Base-by-base conservation (phyloP, 2,113 vertebrate genomes). In the Microtus oregoni region DNA sequence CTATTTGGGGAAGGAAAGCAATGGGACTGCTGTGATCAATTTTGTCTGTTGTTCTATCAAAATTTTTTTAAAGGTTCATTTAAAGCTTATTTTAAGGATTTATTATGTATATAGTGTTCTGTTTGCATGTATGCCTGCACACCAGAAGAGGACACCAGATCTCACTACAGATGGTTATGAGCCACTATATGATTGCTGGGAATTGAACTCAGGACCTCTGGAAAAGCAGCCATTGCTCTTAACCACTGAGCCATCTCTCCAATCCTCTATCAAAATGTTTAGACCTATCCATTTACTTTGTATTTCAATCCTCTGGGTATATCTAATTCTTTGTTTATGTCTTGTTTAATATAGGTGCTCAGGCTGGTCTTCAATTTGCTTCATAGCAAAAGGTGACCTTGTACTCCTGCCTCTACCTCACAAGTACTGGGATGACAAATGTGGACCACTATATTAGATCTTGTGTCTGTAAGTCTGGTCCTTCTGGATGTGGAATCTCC, bases 1-100 rank as follows among this genome's bases (percentile, higher is more conserved):
- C 50, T 81, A 65, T 93, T 95, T 94, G 30, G 17, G 26, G 82
- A 81, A 91, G 20, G 38, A 76, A 81, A 90, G 15, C 26, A 38
- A 76, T 77, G 47, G 5, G 32, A 70, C 83, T 24, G 70, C 11
- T 0, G 26, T 67, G 41, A 77, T 92, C 24, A 20, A 19, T 88
- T 91, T 94, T 94, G 75, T 75, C 11, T 85, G 26, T 75, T 47
- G 15, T 11, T 78, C n/a, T 90, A 86, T 82, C 38, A 41, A 58
- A 44, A 35, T 50, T 55, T 55, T n/a, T 55, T 55, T 55, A 17
- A 55, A 55, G 55, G 17, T 55, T 55, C 55, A 55, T 55, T 55
- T 17, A 55, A 55, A 55, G 4, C 17, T 55, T 14, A 55, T 55
- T 55, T 55, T 55, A 55, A 55, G 17, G 15, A 55, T 55, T 55